phyloP scores from a whole-genome alignment of 2,113 vertebrate genomes.

The Phaethon lepturus region DNA sequence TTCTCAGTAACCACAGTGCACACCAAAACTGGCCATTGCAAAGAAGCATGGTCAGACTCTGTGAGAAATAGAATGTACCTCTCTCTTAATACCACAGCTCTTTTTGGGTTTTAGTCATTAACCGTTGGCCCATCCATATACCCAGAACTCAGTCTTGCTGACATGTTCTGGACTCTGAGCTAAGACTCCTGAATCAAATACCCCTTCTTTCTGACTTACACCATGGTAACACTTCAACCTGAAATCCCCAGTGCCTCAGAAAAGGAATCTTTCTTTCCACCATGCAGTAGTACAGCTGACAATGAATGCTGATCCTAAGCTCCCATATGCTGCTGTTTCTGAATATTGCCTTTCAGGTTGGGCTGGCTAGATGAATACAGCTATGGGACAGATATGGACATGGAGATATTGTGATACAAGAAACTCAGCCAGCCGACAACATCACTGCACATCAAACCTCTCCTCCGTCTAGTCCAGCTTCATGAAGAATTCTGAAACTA shows the following conservation, averaged over 20 bases:
- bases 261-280: neutral
- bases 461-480: neutral
- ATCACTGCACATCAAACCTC: neutral
- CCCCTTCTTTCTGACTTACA: neutral
- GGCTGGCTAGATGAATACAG: neutral
- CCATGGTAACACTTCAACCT: neutral
- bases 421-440: neutral
- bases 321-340: neutral
- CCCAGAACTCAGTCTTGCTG: neutral
- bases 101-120: neutral
- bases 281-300: neutral
- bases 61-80: neutral
- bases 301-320: neutral
- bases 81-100: neutral
- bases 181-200: neutral
- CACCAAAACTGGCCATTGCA: neutral
- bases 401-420: neutral
- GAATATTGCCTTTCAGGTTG: neutral
- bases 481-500: neutral
- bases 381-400: neutral
- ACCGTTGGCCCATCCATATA: neutral
- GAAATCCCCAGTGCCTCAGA: neutral
- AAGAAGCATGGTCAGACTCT: neutral
- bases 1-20: neutral
- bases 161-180: neutral